phyloP scores from a whole-genome alignment of 2,113 vertebrate species.

The Atractosteus spatula region DNA sequence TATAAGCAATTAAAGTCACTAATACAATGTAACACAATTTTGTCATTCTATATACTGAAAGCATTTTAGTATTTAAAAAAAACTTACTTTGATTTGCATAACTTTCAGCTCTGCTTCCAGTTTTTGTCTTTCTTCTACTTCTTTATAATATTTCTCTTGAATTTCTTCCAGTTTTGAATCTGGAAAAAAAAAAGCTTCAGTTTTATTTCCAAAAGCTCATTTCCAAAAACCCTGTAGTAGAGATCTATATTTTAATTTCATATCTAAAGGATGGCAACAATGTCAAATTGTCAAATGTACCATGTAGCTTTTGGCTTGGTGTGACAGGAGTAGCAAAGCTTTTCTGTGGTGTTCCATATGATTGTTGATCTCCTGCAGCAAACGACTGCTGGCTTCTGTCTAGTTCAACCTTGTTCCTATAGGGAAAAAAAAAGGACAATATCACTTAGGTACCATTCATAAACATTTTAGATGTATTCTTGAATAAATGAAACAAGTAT shows the following conservation, averaged over 20 bases:
- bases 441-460: no score
- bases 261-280: background rate
- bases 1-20: background rate
- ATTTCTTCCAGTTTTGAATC: constrained; percentile 76
- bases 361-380: constrained; percentile 55
- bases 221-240: no score
- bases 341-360: constrained; percentile 71
- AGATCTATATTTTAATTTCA: no score
- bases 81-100: constrained; percentile 74
- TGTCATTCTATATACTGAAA: background rate
- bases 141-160: constrained; percentile 81
- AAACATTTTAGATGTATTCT: no score
- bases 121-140: constrained; percentile 79
- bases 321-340: constrained; percentile 57
- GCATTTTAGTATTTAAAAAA: background rate
- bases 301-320: constrained; percentile 58
- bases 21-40: background rate
- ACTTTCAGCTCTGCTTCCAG: constrained; percentile 78
- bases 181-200: constrained; percentile 40
- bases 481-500: no score
- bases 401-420: constrained; percentile 81
- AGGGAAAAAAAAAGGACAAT: constrained; percentile 18
- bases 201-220: no score
- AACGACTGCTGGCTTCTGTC: constrained; percentile 71
- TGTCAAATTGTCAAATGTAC: constrained; percentile 50